Evolutionary conservation across 2,888 invertebrate species (phyloP).

Genomic region (Melinopterus prodromus): DNA sequence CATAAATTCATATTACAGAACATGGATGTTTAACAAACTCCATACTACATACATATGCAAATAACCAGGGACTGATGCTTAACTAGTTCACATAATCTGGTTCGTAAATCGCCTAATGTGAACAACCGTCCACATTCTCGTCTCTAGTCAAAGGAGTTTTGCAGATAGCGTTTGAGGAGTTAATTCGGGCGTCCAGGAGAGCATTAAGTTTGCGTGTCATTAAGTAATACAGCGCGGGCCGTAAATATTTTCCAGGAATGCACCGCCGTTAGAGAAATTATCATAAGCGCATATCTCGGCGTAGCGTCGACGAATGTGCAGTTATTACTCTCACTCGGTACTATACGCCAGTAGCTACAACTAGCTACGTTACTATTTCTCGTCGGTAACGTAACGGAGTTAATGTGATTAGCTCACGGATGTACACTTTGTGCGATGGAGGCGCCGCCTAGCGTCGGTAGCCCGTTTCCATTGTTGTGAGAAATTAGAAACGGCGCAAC

Average conservation of each 20-base stretch:
- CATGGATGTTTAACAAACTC: no score
- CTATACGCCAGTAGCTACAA: background rate
- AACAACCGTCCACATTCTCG: background rate
- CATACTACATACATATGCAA: no score
- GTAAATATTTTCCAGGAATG: constrained; percentile 11
- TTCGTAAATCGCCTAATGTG: no score
- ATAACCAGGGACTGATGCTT: no score
- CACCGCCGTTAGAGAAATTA: background rate
- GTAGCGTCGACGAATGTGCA: constrained; percentile 15
- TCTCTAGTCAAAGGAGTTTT: background rate
- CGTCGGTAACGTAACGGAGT: constrained; percentile 6
- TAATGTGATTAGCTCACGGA: constrained; percentile 34
- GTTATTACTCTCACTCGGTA: constrained; percentile 18
- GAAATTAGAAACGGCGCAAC: constrained; percentile 18
- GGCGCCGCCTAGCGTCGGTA: constrained; percentile 7
- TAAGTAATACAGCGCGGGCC: constrained; percentile 13
- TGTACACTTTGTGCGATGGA: constrained; percentile 36
- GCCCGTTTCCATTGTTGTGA: constrained; percentile 21
- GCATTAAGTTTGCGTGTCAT: constrained; percentile 22
- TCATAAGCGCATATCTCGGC: background rate
- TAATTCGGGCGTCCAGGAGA: constrained; percentile 5
- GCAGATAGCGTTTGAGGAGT: constrained; percentile 20
- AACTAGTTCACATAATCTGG: no score
- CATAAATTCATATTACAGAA: no score
- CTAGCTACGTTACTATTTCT: background rate